Conservation (phyloP, 2,888 invertebrate species). For the Petrolisthes cinctipes region DNA sequence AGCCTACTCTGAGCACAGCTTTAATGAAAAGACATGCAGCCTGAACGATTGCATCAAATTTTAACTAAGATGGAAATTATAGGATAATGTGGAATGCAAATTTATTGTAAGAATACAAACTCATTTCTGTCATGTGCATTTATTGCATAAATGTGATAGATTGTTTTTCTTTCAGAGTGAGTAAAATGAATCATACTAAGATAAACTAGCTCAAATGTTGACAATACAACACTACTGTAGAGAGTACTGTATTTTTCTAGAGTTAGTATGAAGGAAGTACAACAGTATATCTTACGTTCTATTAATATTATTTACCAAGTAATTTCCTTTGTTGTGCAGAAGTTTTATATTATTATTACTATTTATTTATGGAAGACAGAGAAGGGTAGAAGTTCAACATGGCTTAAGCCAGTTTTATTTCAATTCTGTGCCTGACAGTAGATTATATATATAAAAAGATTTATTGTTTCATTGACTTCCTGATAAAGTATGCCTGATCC, state of each 20-base stretch:
- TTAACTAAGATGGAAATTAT: no score
- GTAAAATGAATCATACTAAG: neutral
- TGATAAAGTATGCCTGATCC: neutral
- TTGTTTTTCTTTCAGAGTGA: neutral
- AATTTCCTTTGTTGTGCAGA: constrained; percentile 37
- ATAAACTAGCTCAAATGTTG: constrained; percentile 8
- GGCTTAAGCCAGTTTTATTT: constrained; percentile 46
- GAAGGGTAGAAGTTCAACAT: constrained; percentile 19
- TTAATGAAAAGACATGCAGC: neutral
- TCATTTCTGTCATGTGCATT: neutral
- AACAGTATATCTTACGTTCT: constrained; percentile 14
- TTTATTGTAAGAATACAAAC: neutral
- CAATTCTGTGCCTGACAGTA: constrained; percentile 46
- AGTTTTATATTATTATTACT: constrained; percentile 44
- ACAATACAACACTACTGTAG: neutral
- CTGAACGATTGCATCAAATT: neutral
- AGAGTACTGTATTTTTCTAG: constrained; percentile 13
- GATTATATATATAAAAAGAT: constrained; percentile 25
- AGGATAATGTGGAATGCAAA: neutral
- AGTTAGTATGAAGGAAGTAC: constrained; percentile 16
- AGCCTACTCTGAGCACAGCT: neutral
- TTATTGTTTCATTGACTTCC: constrained; percentile 7
- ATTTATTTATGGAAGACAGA: constrained; percentile 39
- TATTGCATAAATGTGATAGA: neutral
- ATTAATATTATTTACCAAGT: constrained; percentile 12